Evolutionary conservation across 2,797 vertebrate species (phyloP), one percentile per base, ranked within the genome.

Genomic region (Triplophysa bombifrons): DNA sequence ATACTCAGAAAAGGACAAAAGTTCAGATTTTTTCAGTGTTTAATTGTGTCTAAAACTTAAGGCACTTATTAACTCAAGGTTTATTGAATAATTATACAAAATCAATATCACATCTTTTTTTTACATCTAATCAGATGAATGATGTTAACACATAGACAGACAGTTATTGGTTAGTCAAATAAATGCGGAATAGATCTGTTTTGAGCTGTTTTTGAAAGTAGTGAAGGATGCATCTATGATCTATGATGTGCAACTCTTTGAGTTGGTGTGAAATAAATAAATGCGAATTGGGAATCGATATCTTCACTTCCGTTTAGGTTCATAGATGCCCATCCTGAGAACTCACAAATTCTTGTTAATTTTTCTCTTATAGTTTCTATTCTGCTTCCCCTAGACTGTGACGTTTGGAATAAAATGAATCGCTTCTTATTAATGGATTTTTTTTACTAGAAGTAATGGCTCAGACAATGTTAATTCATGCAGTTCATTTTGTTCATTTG

Each of bases 401-500:
- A 50, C 27, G 19, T 51, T 7, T 76, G 51, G 17, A 8, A 3
- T 44, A 16, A 64, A 53, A 3, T 9, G 3, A 46, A 67, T n/a
- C 41, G 11, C 12, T 11, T 61, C 50, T 5, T 3, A 16, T 19
- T 48, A 8, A 68, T 48, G n/a, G 22, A 68, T 30, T 68, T 50
- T 50, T 20, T 6, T 58, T 16, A 67, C 50, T 74, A 58, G 41
- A 50, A 76, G 53, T 46, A 34, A 48, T 20, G 9, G 63, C 72
- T 55, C 71, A 13, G 8, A 68, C 41, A 14, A 5, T 61, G 51
- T 27, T 38, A 19, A 11, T 75, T 44, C 25, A 69, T 41, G 22
- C 70, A 75, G 14, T 74, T 74, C 51, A 55, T 55, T 78, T 74
- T 27, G 44, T 27, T 70, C 27, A 34, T 82, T 58, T 56, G 34